Evolutionary conservation across 2,113 vertebrate genomes (phyloP).

Genomic region (Nymphicus hollandicus): DNA sequence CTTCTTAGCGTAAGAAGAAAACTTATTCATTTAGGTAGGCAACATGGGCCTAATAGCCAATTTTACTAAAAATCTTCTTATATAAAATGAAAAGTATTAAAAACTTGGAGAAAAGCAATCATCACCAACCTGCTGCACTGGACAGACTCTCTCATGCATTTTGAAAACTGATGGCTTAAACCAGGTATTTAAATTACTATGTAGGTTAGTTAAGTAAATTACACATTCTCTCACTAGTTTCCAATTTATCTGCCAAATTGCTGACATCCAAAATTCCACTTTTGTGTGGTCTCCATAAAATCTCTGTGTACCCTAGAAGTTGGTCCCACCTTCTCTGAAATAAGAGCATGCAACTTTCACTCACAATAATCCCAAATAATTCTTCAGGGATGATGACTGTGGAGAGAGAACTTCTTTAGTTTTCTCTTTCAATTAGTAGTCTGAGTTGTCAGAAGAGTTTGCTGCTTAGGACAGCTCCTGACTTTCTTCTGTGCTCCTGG

Average conservation of each 20-base stretch:
- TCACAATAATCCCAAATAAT: not conserved
- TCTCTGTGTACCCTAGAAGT: not conserved
- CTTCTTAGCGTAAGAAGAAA: not conserved
- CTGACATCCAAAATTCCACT: not conserved
- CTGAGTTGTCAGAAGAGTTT: not conserved
- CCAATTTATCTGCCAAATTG: not conserved
- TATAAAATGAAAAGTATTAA: not conserved
- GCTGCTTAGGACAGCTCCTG: not conserved
- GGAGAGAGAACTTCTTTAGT: not conserved
- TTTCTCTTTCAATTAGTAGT: not conserved
- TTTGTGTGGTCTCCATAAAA: not conserved
- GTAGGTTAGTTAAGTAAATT: not conserved
- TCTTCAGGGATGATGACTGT: not conserved
- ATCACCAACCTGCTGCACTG: not conserved
- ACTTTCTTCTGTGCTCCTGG: not conserved
- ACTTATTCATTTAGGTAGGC: not conserved
- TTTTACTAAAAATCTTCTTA: not conserved
- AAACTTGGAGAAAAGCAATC: not conserved
- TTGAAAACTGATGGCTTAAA: not conserved
- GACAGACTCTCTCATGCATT: not conserved
- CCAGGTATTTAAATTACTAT: not conserved
- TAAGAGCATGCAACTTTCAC: not conserved
- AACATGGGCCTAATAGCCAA: not conserved
- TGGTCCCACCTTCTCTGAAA: not conserved
- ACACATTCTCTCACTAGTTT: not conserved